Evolutionary conservation across 2,888 invertebrate genomes (phyloP).

Genomic region (Ariolimax columbianus): DNA sequence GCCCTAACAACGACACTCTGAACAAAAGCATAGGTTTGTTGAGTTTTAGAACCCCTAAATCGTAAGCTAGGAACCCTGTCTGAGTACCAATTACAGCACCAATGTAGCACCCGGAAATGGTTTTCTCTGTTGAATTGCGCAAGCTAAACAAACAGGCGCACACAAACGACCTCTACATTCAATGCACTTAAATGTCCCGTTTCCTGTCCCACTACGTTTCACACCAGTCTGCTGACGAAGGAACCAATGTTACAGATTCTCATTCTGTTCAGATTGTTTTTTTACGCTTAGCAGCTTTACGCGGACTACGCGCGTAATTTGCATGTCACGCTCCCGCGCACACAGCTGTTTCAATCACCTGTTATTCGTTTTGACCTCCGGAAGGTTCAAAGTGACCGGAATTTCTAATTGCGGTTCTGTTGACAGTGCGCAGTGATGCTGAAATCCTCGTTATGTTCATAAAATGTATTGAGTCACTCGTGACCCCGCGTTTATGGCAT

Average conservation of each 20-base stretch:
- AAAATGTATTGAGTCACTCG: background rate
- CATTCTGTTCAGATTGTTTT: too few relatives aligned
- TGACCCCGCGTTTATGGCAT: too few relatives aligned
- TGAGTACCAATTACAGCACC: background rate
- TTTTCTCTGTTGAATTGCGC: background rate
- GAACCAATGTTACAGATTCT: background rate
- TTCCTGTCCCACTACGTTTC: background rate
- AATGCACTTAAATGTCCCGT: background rate
- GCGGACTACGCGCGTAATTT: background rate
- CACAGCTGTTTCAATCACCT: background rate
- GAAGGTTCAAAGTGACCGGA: background rate
- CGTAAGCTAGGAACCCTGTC: too few relatives aligned
- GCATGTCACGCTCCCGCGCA: background rate
- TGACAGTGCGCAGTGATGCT: background rate
- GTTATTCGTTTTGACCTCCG: background rate
- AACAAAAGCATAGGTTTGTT: too few relatives aligned
- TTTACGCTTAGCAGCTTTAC: too few relatives aligned
- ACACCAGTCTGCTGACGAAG: too few relatives aligned
- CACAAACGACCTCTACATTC: background rate
- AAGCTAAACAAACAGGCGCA: background rate
- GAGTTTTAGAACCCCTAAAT: too few relatives aligned
- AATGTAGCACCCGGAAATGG: background rate
- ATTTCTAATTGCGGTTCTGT: background rate
- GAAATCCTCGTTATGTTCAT: background rate
- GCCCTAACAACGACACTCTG: too few relatives aligned